A percentile compares a stretch with the other conserved stretches of the same genome.
Evolutionary conservation across 2,113 vertebrate species (phyloP).

Genomic region (Gavia stellata): DNA sequence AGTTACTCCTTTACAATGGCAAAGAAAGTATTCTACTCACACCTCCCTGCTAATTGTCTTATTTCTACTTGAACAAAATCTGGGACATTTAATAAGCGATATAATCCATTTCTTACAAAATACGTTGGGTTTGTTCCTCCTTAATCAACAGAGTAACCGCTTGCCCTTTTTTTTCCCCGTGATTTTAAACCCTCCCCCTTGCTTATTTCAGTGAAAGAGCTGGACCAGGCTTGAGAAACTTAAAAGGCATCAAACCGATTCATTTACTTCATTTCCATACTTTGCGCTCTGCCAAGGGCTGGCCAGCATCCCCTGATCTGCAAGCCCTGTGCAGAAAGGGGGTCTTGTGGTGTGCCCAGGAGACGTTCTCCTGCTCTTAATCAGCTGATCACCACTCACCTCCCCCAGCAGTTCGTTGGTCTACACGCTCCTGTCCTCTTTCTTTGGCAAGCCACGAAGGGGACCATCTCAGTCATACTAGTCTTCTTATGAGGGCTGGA

Average conservation of each 20-base stretch:
- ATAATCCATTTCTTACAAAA: background rate
- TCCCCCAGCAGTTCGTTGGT: background rate
- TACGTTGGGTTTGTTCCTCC: background rate
- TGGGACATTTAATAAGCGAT: background rate
- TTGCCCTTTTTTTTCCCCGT: fast-evolving
- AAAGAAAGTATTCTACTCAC: background rate
- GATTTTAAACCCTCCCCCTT: background rate
- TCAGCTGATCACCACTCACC: background rate
- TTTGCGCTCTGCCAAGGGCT: background rate
- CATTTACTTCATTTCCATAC: background rate
- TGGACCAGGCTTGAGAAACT: background rate
- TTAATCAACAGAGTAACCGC: background rate
- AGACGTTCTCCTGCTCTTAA: background rate
- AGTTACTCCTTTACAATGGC: background rate
- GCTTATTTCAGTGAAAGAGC: background rate
- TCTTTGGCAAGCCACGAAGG: background rate
- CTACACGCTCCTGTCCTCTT: fast-evolving
- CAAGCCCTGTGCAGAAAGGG: background rate
- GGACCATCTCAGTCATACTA: background rate
- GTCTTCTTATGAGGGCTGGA: background rate
- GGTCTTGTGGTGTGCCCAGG: too few relatives aligned
- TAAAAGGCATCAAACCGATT: background rate
- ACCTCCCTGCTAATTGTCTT: background rate
- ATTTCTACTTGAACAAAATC: background rate
- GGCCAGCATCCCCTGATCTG: background rate